Percentiles rank a stretch among this genome's conserved stretches.
These are phyloP conservation scores for Circaetus gallicus DNA, from an alignment of 2,113 vertebrate genomes.

Conservation along the genomic window DNA sequence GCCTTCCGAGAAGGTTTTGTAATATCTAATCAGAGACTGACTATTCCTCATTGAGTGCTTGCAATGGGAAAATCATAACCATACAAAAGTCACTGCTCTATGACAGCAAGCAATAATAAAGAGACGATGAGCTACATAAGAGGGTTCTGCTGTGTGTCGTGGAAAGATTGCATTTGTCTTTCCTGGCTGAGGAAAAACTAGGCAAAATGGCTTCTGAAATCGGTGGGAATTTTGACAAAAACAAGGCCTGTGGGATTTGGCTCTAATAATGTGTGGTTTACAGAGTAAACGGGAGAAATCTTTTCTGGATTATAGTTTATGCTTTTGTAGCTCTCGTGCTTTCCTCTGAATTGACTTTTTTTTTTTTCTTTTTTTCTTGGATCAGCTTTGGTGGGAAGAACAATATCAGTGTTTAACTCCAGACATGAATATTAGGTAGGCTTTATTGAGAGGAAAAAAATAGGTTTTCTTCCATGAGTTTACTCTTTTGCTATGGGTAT, in stretches of 20 bases:
- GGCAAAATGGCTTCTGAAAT: neutral
- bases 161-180: neutral
- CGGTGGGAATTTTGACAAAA: neutral
- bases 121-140: neutral
- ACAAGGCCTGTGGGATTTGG: neutral
- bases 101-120: neutral
- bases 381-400: neutral
- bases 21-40: conserved; percentile 33
- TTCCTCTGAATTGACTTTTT: neutral
- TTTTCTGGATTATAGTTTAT: neutral
- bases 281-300: neutral
- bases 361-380: neutral
- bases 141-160: neutral
- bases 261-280: neutral
- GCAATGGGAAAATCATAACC: neutral
- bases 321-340: neutral
- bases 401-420: neutral
- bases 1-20: conserved; percentile 52
- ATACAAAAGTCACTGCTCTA: neutral
- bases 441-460: neutral
- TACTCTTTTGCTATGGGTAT: neutral
- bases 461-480: neutral
- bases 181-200: neutral
- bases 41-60: neutral
- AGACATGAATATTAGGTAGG: neutral